These are phyloP conservation scores for Brachyptera risi DNA, from an alignment of 2,888 invertebrate species.

Conservation along the genomic window DNA sequence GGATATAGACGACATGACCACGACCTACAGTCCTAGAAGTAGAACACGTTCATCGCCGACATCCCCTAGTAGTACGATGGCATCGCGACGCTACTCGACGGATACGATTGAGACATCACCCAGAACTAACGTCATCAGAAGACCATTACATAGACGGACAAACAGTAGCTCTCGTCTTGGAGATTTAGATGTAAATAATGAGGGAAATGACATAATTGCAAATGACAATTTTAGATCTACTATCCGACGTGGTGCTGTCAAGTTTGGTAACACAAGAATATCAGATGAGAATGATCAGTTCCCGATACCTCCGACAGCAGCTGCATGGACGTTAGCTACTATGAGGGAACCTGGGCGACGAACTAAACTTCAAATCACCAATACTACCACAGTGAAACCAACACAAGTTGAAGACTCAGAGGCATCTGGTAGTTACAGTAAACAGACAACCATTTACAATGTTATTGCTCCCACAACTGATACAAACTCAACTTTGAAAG, in stretches of 20 bases:
- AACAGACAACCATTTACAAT: constrained; percentile 10
- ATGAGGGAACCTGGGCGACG: constrained; percentile 43
- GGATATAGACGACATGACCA: too few relatives aligned
- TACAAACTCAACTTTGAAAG: constrained; percentile 21
- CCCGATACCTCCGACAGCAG: constrained; percentile 50
- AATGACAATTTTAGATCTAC: not conserved
- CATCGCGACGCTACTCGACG: not conserved
- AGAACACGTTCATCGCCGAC: not conserved
- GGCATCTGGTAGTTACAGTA: not conserved
- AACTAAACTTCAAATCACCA: constrained; percentile 18
- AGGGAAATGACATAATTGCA: constrained; percentile 21
- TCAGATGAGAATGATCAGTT: not conserved
- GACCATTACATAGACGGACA: not conserved
- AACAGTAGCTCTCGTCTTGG: not conserved
- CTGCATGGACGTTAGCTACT: constrained; percentile 53
- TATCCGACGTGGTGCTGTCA: not conserved
- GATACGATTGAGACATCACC: not conserved
- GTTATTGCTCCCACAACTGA: not conserved
- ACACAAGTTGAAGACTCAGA: constrained; percentile 30
- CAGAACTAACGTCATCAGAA: not conserved
- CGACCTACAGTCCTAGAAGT: not conserved
- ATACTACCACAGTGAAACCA: constrained; percentile 31
- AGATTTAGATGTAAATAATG: constrained; percentile 10
- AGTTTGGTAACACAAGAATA: not conserved
- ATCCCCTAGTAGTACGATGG: not conserved